Evolutionary conservation across 2,888 invertebrate species (phyloP).

Genomic region (Cabera pusaria): DNA sequence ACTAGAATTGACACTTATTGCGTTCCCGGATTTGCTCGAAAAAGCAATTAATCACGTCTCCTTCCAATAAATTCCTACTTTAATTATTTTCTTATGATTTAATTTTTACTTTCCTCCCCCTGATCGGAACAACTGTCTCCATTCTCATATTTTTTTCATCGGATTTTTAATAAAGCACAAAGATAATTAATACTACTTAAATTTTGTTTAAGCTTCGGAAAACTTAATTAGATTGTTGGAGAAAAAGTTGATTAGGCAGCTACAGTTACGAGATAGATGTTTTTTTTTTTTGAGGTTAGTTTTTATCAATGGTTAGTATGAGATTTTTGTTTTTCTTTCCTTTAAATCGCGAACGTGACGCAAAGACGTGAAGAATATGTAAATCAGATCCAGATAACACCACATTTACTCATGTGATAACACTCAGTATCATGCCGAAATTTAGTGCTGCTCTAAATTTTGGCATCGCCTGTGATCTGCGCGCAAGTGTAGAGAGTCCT

Average conservation of each 20-base stretch:
- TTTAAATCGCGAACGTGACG: no score
- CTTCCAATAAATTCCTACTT: slow-evolving; percentile 81
- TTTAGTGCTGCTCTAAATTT: no score
- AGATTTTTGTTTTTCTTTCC: no score
- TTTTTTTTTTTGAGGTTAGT: no score
- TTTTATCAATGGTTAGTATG: no score
- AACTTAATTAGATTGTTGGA: slow-evolving; percentile 70
- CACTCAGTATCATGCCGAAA: no score
- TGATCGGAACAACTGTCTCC: slow-evolving; percentile 62
- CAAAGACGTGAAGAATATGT: no score
- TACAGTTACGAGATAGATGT: neutral
- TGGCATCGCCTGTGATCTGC: no score
- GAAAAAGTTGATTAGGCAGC: neutral
- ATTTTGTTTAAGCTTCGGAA: slow-evolving; percentile 73
- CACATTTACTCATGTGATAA: no score
- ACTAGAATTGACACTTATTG: slow-evolving; percentile 82
- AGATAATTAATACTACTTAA: slow-evolving; percentile 84
- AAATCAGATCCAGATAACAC: no score
- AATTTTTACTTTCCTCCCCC: slow-evolving; percentile 62
- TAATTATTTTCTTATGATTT: slow-evolving; percentile 84
- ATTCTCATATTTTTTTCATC: slow-evolving; percentile 62
- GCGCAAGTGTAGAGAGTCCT: no score
- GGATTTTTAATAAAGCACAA: slow-evolving; percentile 77
- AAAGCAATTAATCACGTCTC: slow-evolving; percentile 81
- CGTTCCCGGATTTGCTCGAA: slow-evolving; percentile 67